These are phyloP conservation scores for Folsomia candida DNA, from an alignment of 2,888 invertebrate genomes.

Conservation along the genomic window DNA sequence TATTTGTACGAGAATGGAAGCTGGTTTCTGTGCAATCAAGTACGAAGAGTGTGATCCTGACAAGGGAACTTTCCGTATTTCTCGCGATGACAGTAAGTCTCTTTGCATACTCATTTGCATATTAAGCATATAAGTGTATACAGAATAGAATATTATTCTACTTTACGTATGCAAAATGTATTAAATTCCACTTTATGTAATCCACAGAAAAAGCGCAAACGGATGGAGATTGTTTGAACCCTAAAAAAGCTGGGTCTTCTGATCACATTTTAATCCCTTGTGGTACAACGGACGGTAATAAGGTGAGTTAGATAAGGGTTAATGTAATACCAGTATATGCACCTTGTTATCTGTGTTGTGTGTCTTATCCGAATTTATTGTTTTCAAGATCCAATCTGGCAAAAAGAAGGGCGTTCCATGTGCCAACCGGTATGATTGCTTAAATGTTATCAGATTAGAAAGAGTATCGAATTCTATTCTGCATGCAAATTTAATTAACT, in stretches of 20 bases:
- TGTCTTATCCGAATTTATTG: neutral
- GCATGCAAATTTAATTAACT: no score
- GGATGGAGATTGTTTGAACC: slow-evolving; percentile 50
- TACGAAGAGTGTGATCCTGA: slow-evolving; percentile 51
- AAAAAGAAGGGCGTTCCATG: slow-evolving; percentile 51
- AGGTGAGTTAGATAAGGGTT: slow-evolving; percentile 31
- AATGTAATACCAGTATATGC: neutral
- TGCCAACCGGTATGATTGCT: no score
- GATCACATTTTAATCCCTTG: slow-evolving; percentile 50
- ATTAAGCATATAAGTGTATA: neutral
- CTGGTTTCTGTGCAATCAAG: slow-evolving; percentile 50
- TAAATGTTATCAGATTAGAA: no score
- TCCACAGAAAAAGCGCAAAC: slow-evolving; percentile 50
- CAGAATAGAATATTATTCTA: neutral
- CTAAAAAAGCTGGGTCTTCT: slow-evolving; percentile 49
- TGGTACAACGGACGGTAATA: slow-evolving; percentile 50
- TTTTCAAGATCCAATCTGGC: slow-evolving; percentile 49
- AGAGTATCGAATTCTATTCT: no score
- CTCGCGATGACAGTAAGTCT: slow-evolving; percentile 47
- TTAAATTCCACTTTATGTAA: neutral
- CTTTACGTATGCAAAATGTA: neutral
- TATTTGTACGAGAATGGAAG: slow-evolving; percentile 50
- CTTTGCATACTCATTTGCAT: neutral
- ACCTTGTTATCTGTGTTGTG: neutral
- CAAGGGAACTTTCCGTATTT: slow-evolving; percentile 50